These are phyloP conservation scores for Carterocephalus palaemon DNA, from an alignment of 2,888 invertebrate species.

Conservation along the genomic window DNA sequence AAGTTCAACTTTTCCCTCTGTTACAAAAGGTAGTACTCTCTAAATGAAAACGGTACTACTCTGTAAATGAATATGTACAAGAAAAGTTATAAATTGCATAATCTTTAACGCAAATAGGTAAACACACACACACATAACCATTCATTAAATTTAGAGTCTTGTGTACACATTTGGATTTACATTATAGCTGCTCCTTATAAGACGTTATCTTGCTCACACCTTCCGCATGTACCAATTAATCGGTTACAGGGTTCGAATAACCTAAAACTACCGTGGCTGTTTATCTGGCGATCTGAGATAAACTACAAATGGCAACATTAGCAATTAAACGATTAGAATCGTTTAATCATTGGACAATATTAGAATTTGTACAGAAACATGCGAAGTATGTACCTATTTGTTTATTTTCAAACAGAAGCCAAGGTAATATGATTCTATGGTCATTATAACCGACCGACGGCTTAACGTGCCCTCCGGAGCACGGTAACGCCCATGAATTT, in stretches of 20 bases:
- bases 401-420: neutral
- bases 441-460: neutral
- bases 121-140: conserved; percentile 4
- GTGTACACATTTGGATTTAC: conserved; percentile 9
- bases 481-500: no score
- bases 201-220: conserved; percentile 41
- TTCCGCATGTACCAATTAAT: conserved; percentile 53
- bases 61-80: no score
- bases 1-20: no score
- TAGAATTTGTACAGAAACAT: conserved; percentile 12
- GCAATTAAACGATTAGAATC: conserved; percentile 51
- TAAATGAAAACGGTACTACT: no score
- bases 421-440: neutral
- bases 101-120: neutral
- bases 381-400: neutral
- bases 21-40: no score
- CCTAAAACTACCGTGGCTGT: conserved; percentile 25
- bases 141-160: conserved; percentile 8
- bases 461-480: no score
- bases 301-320: conserved; percentile 38
- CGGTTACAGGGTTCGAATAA: conserved; percentile 37
- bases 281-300: conserved; percentile 18
- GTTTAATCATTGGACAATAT: conserved; percentile 33
- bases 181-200: neutral
- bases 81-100: no score